phyloP scores from a whole-genome alignment of 2,113 vertebrate genomes.

The Bos indicus region DNA sequence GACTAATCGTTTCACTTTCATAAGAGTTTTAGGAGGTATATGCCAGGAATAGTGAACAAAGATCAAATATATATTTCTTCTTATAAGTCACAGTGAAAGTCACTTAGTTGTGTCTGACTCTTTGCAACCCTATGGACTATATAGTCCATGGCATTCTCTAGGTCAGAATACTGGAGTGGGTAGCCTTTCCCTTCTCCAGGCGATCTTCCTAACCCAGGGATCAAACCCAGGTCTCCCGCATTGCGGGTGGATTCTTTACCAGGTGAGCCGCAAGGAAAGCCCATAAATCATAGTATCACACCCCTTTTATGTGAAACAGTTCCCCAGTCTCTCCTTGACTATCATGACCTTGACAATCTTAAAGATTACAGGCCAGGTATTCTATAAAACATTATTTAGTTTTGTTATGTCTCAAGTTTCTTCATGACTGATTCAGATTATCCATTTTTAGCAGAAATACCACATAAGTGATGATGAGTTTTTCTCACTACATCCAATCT shows the following conservation, averaged over 20 bases:
- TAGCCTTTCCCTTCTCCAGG: neutral
- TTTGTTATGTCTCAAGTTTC: neutral
- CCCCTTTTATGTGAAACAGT: neutral
- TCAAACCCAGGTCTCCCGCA: neutral
- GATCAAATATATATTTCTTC: neutral
- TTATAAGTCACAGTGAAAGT: neutral
- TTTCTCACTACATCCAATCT: neutral
- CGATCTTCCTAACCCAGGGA: neutral
- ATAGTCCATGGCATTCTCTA: neutral
- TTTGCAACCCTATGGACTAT: neutral
- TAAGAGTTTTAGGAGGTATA: neutral
- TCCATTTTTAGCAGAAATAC: neutral
- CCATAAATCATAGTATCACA: neutral
- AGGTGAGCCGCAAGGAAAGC: neutral
- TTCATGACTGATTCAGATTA: neutral
- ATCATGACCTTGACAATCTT: neutral
- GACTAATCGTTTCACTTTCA: neutral
- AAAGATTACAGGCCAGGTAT: neutral
- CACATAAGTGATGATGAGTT: neutral
- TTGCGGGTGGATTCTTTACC: neutral
- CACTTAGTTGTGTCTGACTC: neutral
- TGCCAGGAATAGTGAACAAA: neutral
- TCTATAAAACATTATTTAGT: neutral
- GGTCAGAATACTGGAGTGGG: neutral
- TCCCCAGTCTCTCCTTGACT: neutral